A percentile compares a stretch with the other conserved stretches of the same genome.
Evolutionary conservation across 1,140 invertebrate species (phyloP).

Genomic region (Acromyrmex echinatior): DNA sequence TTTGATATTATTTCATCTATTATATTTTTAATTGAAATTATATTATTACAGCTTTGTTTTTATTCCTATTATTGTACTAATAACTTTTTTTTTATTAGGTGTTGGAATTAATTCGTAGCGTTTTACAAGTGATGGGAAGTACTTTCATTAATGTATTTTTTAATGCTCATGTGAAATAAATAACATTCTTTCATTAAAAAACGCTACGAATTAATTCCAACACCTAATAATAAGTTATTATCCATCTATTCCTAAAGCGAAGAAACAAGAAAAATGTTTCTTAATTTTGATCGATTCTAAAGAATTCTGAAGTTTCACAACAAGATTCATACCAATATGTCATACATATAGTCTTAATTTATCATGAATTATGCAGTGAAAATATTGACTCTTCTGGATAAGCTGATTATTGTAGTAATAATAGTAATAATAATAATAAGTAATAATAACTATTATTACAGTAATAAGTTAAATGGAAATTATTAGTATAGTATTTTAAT

Average conservation of each 20-base stretch:
- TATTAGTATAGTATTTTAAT: no score
- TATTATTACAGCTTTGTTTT: not conserved
- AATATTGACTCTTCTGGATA: not conserved
- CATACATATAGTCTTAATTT: not conserved
- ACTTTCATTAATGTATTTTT: no score
- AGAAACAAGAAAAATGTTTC: constrained; percentile 12
- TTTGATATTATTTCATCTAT: constrained; percentile 14
- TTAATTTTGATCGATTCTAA: not conserved
- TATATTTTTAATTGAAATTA: constrained; percentile 1
- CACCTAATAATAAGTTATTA: constrained; percentile 18
- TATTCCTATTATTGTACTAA: not conserved
- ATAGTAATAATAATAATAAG: no score
- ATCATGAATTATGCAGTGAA: not conserved
- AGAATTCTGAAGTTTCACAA: not conserved
- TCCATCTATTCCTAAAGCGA: not conserved
- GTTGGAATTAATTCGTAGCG: no score
- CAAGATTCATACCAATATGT: not conserved
- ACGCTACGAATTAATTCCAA: no score
- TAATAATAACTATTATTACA: no score
- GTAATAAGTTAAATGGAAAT: no score
- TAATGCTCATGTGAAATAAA: no score
- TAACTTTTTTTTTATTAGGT: no score
- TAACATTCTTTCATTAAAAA: no score
- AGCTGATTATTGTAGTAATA: no score
- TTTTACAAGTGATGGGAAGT: no score